A percentile compares a stretch with the other conserved stretches of the same genome.
These are phyloP conservation scores for Sphaeramia orbicularis DNA, from an alignment of 2,797 vertebrate species.

Conservation along the genomic window DNA sequence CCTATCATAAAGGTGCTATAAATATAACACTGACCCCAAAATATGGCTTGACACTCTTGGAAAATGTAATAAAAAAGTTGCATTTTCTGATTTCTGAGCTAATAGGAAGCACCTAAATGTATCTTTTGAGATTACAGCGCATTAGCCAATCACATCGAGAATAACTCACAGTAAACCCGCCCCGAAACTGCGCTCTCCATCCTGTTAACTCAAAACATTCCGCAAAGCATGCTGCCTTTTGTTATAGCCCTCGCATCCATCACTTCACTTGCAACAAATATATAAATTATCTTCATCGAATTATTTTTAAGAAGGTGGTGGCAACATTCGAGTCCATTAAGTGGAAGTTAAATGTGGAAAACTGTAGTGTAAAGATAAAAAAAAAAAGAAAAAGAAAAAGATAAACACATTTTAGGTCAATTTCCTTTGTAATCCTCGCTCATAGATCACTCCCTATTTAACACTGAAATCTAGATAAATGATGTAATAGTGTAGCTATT, in stretches of 20 bases:
- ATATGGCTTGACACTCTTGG: background rate
- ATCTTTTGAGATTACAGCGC: conserved; percentile 15
- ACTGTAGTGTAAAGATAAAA: too few relatives aligned
- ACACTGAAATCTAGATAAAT: conserved; percentile 21
- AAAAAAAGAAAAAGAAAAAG: too few relatives aligned
- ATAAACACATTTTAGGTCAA: background rate
- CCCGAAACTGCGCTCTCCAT: conserved; percentile 33
- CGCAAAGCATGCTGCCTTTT: conserved; percentile 43
- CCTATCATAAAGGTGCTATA: background rate
- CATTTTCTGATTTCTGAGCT: background rate
- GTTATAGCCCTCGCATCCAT: conserved; percentile 8
- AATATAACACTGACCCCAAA: background rate
- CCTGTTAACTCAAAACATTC: conserved; percentile 56
- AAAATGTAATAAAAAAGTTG: background rate
- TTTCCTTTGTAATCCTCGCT: background rate
- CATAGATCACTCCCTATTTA: background rate
- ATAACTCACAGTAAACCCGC: conserved; percentile 22
- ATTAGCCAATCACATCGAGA: conserved; percentile 54
- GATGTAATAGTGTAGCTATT: conserved; percentile 29
- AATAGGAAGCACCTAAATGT: conserved; percentile 27
- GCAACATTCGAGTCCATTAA: background rate
- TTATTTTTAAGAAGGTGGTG: background rate
- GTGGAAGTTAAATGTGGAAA: background rate
- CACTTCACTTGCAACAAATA: background rate
- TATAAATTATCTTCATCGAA: background rate